Conservation (phyloP, 2,888 invertebrate species). For the Choristoneura rosaceana region DNA sequence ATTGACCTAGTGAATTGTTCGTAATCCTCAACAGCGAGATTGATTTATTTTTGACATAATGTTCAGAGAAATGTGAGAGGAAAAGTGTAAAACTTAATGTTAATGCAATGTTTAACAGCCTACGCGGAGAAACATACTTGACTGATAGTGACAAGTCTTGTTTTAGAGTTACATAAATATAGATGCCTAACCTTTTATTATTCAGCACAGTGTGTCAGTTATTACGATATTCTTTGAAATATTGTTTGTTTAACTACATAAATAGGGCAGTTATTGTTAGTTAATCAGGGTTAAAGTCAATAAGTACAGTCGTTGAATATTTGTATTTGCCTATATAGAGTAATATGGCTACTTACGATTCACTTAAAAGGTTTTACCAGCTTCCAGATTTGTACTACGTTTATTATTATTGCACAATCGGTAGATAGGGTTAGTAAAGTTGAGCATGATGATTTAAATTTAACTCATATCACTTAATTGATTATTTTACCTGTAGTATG, state of each 20-base stretch:
- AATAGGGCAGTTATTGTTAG: neutral
- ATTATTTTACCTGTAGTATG: neutral
- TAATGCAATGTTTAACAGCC: slow-evolving; percentile 12
- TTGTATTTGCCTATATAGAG: neutral
- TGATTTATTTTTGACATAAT: slow-evolving; percentile 6
- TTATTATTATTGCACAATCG: neutral
- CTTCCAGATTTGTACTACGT: neutral
- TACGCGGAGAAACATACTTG: neutral
- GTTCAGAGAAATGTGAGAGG: neutral
- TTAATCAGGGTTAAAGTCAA: neutral
- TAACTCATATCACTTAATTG: neutral
- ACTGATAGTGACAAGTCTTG: slow-evolving; percentile 1
- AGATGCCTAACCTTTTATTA: slow-evolving; percentile 10
- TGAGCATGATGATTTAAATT: neutral
- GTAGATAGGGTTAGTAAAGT: neutral
- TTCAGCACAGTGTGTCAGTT: neutral
- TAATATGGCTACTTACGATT: neutral
- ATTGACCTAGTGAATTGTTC: slow-evolving; percentile 59
- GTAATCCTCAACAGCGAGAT: slow-evolving; percentile 40
- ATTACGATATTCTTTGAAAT: slow-evolving; percentile 1
- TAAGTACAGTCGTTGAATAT: neutral
- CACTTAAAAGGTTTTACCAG: neutral
- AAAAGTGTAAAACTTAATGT: slow-evolving; percentile 1
- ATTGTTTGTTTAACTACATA: neutral
- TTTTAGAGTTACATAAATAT: neutral